Evolutionary conservation across 2,113 vertebrate species (phyloP).

Genomic region (Mus pahari): DNA sequence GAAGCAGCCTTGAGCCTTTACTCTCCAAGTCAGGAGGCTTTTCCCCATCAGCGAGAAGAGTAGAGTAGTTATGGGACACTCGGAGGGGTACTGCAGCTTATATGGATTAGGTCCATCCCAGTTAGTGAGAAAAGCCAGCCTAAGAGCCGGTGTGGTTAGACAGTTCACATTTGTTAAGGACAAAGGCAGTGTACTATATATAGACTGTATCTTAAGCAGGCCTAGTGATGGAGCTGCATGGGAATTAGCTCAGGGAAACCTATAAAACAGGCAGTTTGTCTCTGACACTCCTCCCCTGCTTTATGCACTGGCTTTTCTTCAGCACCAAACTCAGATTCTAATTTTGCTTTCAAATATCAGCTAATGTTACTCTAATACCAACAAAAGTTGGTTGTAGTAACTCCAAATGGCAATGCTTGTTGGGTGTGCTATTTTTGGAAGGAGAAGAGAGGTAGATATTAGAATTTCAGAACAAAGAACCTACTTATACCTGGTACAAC

Average conservation of each 20-base stretch:
- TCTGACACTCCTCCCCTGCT: not conserved
- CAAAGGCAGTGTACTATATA: not conserved
- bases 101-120: not conserved
- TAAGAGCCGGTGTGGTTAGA: not conserved
- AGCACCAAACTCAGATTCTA: not conserved
- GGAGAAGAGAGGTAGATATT: not conserved
- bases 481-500: not conserved
- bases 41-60: not conserved
- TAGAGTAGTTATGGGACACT: not conserved
- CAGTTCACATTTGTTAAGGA: not conserved
- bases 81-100: not conserved
- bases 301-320: not conserved
- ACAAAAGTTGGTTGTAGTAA: not conserved
- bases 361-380: not conserved
- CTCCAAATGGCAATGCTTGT: not conserved
- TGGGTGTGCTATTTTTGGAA: not conserved
- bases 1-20: not conserved
- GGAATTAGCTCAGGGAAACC: not conserved
- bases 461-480: not conserved
- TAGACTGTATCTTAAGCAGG: not conserved
- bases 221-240: not conserved
- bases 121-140: not conserved
- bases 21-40: not conserved
- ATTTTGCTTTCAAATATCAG: slow-evolving; percentile 9
- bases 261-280: not conserved